Evolutionary conservation across 2,113 vertebrate genomes (phyloP).

Genomic region (Callaeas wilsoni): DNA sequence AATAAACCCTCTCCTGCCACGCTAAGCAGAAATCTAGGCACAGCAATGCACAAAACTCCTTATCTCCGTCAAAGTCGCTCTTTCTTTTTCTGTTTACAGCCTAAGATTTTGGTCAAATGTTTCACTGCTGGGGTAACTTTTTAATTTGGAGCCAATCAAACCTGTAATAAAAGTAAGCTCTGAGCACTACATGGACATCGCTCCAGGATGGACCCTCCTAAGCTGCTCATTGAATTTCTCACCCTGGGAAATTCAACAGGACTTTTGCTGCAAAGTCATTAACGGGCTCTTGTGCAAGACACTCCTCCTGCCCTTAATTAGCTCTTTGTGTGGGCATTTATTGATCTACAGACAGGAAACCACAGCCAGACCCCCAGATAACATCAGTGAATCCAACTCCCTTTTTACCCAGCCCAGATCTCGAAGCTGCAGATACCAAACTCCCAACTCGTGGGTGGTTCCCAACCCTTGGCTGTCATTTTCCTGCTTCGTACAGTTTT

Average conservation of each 20-base stretch:
- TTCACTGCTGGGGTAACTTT: neutral
- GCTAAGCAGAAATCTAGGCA: neutral
- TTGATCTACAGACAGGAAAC: neutral
- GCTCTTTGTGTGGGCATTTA: neutral
- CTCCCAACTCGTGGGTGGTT: neutral
- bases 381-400: neutral
- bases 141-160: neutral
- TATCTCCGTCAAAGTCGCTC: neutral
- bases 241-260: neutral
- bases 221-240: neutral
- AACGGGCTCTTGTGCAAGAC: neutral
- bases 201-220: neutral
- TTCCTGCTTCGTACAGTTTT: neutral
- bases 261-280: neutral
- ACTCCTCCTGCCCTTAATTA: constrained; percentile 5
- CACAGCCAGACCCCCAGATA: neutral
- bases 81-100: neutral
- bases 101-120: neutral
- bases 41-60: neutral
- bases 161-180: neutral
- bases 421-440: neutral
- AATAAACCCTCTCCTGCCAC: neutral
- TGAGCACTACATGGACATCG: neutral
- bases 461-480: neutral
- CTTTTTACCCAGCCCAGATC: neutral